A percentile compares a stretch with the other conserved stretches of the same genome.
Evolutionary conservation across 2,888 invertebrate species (phyloP).

Genomic region (Lasioglossum leucozonium): DNA sequence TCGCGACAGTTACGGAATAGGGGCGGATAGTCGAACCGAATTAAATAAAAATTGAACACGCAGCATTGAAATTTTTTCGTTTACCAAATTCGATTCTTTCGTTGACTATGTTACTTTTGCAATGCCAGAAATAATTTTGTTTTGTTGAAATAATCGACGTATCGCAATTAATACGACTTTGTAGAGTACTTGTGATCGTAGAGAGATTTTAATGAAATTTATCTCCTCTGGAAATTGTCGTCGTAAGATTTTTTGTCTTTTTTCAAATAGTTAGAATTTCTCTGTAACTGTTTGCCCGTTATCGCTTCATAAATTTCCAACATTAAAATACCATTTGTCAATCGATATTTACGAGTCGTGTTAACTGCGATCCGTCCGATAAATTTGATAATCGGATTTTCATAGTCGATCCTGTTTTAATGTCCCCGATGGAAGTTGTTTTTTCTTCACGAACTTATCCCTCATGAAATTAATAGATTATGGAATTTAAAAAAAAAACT

Average conservation of each 20-base stretch:
- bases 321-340: background rate
- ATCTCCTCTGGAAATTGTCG: background rate
- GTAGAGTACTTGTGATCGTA: too few species aligned
- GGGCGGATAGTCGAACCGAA: too few species aligned
- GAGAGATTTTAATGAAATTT: background rate
- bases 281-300: background rate
- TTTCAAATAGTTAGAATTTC: too few species aligned
- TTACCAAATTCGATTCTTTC: background rate
- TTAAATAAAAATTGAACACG: too few species aligned
- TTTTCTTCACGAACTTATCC: background rate
- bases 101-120: background rate
- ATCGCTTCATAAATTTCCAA: background rate
- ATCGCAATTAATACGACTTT: constrained; percentile 6
- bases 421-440: background rate
- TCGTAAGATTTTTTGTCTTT: too few species aligned
- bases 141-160: background rate
- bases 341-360: background rate
- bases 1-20: background rate
- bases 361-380: background rate
- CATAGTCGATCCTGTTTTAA: background rate
- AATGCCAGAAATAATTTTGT: background rate
- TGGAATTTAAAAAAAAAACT: background rate
- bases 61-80: background rate
- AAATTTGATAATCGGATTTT: background rate
- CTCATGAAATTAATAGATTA: background rate